Evolutionary conservation across 2,888 invertebrate species (phyloP).

Genomic region (Latheticus oryzae): DNA sequence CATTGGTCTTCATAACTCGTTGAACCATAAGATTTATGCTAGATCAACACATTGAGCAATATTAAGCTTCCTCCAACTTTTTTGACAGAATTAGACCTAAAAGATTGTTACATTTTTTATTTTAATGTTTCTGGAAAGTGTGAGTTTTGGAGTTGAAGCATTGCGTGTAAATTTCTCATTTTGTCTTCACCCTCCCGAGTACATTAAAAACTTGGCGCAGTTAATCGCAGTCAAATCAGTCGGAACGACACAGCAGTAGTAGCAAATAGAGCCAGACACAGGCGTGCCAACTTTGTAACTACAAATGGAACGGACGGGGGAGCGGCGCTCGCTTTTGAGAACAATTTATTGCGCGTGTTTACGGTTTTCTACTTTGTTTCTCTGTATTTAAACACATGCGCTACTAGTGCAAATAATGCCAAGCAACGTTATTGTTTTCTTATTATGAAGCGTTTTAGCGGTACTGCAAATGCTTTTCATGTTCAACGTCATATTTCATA

Average conservation of each 20-base stretch:
- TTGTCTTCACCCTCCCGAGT: slow-evolving; percentile 2
- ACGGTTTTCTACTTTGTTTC: slow-evolving; percentile 40
- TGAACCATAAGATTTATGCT: too few relatives aligned
- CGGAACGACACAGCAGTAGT: too few relatives aligned
- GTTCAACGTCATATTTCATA: slow-evolving; percentile 17
- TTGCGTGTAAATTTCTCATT: too few relatives aligned
- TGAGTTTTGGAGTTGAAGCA: too few relatives aligned
- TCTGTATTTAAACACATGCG: slow-evolving; percentile 39
- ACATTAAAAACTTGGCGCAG: slow-evolving; percentile 33
- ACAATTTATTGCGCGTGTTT: slow-evolving; percentile 42
- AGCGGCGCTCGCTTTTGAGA: slow-evolving; percentile 18
- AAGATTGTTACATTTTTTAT: too few relatives aligned
- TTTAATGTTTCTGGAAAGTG: too few relatives aligned
- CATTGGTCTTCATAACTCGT: too few relatives aligned
- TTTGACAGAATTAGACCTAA: too few relatives aligned
- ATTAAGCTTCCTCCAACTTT: too few relatives aligned
- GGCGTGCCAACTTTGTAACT: slow-evolving; percentile 46
- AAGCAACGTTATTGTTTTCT: slow-evolving; percentile 34
- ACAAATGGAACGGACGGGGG: slow-evolving; percentile 41
- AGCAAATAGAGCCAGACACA: too few relatives aligned
- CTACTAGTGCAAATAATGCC: slow-evolving; percentile 35
- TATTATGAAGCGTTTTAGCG: slow-evolving; percentile 25
- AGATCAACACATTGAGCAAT: too few relatives aligned
- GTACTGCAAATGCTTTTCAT: slow-evolving; percentile 20
- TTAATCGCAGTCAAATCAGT: slow-evolving; percentile 30